These are phyloP conservation scores for Diploptera punctata DNA, from an alignment of 2,888 invertebrate genomes.

Conservation along the genomic window DNA sequence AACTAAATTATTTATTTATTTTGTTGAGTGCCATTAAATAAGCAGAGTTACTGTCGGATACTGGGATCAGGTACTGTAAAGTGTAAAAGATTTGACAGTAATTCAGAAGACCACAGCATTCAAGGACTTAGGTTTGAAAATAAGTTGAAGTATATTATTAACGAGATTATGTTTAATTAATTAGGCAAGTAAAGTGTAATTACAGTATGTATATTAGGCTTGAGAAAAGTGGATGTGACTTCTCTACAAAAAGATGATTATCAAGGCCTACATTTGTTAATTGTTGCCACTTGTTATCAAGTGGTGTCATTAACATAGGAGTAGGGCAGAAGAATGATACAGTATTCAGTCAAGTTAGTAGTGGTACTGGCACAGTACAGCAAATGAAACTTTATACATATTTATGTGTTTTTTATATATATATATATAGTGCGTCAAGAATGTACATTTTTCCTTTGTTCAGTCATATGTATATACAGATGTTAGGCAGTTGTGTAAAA, in stretches of 20 bases:
- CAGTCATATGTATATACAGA: conserved; percentile 25
- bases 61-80: background rate
- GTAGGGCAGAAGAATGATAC: conserved; percentile 1
- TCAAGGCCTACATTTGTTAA: conserved; percentile 22
- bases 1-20: background rate
- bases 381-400: conserved; percentile 24
- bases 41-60: background rate
- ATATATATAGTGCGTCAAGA: conserved; percentile 20
- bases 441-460: conserved; percentile 27
- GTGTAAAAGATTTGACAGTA: no score
- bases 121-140: background rate
- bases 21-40: no score
- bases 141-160: background rate
- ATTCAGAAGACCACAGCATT: background rate
- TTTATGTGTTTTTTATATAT: conserved; percentile 18
- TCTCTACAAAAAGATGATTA: background rate
- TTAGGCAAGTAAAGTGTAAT: conserved; percentile 1
- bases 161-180: conserved; percentile 8
- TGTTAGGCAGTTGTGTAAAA: background rate
- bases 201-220: background rate
- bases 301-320: conserved; percentile 14
- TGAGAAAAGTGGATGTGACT: background rate
- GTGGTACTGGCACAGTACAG: conserved; percentile 1
- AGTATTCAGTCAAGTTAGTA: conserved; percentile 24
- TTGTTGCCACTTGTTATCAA: conserved; percentile 20